Evolutionary conservation across 1,140 invertebrate species (phyloP), one percentile per base, ranked within the genome.

Genomic region (Harlomillsia oculata): DNA sequence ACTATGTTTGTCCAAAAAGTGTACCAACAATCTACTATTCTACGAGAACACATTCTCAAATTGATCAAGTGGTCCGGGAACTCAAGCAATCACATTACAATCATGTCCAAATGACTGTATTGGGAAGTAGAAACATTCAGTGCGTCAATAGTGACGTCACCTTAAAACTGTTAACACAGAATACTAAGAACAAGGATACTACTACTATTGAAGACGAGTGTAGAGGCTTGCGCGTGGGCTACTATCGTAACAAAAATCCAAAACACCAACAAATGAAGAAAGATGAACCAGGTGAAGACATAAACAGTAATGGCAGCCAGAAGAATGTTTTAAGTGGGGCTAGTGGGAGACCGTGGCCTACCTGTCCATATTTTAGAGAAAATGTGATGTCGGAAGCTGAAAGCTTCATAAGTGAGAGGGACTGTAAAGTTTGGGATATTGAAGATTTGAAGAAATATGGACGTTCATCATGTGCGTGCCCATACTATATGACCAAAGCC

Each of bases 401-500:
- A 16, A 30, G 1, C 16, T 3, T 39, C 32, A 14, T 3, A 8
- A 18, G 45, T 1, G 8, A 26, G 16, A 5, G 20, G 13, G 2
- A 40, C 29, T 28, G 14, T 16, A 14, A 50, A 23, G 14, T 36
- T 21, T 49, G 28, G 25, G 56, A 57, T 16, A 44, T 57, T 1
- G 56, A 57, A 51, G 56, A 57, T 9, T 20, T 57, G 20, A 28
- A 37, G 3, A 5, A 8, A 1, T 57, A 16, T 44, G 48, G 46
- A 14, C 23, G 13, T n/a, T 6, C 5, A 11, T 11, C 9, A 8
- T 9, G 23, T 14, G n/a, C 20, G 2, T 57, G 56, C 28, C 23
- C 56, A 3, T 57, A 79, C 66, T 81, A 71, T 67, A 65, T 67
- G 18, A 62, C 67, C 8, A 65, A 75, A 16, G 68, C 69, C 11